These are phyloP conservation scores for Scomber colias DNA, from an alignment of 2,113 vertebrate species.

Conservation along the genomic window DNA sequence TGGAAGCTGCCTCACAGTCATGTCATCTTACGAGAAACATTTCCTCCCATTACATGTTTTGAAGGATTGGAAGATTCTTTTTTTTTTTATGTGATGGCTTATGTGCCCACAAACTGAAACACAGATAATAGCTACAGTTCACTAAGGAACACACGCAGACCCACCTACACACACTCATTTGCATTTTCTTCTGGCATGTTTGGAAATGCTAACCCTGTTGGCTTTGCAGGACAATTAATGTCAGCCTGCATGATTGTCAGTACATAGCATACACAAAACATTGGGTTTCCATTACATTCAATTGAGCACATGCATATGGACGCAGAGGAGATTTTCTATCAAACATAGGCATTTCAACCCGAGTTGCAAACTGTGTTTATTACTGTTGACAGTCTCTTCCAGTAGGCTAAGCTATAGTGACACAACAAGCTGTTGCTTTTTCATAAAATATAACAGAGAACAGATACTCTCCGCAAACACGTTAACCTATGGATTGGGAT, in stretches of 20 bases:
- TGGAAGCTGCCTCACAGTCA: conserved; percentile 11
- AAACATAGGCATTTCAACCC: conserved; percentile 1
- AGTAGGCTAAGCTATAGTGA: conserved; percentile 15
- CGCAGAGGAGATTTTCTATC: not conserved
- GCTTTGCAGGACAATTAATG: conserved; percentile 55
- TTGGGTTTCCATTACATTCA: not conserved
- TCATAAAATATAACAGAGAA: conserved; percentile 11
- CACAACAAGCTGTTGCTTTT: conserved; percentile 11
- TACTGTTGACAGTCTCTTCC: conserved; percentile 25
- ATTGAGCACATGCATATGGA: conserved; percentile 2
- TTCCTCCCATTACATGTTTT: conserved; percentile 48
- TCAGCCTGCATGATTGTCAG: conserved; percentile 38
- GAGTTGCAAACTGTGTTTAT: conserved; percentile 20
- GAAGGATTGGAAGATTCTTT: conserved; percentile 40
- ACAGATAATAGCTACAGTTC: conserved; percentile 32
- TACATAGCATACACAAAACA: not conserved
- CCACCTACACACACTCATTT: conserved; percentile 18
- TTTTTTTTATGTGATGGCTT: conserved; percentile 34
- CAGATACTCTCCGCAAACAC: not conserved
- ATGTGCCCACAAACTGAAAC: conserved; percentile 33
- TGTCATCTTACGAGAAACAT: conserved; percentile 35
- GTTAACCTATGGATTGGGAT: not conserved
- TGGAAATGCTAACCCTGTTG: conserved; percentile 52
- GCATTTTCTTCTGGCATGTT: conserved; percentile 57
- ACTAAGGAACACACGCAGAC: not conserved